Base-by-base conservation (phyloP, 2,888 invertebrate species). In the Drosophila pegasa region DNA sequence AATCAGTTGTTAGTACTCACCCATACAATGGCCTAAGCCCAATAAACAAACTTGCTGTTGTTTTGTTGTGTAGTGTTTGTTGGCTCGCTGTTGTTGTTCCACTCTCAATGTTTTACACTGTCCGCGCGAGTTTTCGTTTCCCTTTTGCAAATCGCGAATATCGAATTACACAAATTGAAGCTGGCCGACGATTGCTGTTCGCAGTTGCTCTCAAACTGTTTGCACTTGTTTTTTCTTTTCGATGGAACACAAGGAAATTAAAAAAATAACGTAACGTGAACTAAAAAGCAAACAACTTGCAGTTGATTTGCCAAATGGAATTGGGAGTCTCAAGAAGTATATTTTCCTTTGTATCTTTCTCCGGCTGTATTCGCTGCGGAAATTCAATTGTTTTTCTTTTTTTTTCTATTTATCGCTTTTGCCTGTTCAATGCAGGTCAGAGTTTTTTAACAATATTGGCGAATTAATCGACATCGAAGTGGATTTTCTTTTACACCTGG, bases 11-110 rank as follows among this genome's bases (percentile, higher is more conserved):
- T n/a, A 12, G 10, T 14, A 92, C 93, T 93, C 91, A 93, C 93
- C 93, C 93, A 93, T 93, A 93, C 93, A 93, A 93, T 88, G 93
- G 91, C 92, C 90, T 92, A 92, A 90, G 92, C 92, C 90, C 90
- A 90, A 92, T 90, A 88, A 86, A 87, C 81, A 84, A 90, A 88
- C 47, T 71, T 75, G 47, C 66, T 55, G 47, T 68, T 55, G 62
- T 62, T 10, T 16, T 69, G 43, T 60, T 7, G 35, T 52, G 25
- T 48, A 35, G 35, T 50, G 31, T 35, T 35, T 20, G n/a, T 14
- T 33, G 47, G 29, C 51, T 66, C 58, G 52, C 61, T 59, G 43
- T 38, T 57, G 54, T 66, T 57, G 41, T 45, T 54, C 31, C 43
- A 40, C 40, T 69, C 40, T 41, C 31, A 16, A 43, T 69, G 75